These are phyloP conservation scores for Entomobrya multifasciata DNA, from an alignment of 2,888 invertebrate genomes.

Conservation along the genomic window DNA sequence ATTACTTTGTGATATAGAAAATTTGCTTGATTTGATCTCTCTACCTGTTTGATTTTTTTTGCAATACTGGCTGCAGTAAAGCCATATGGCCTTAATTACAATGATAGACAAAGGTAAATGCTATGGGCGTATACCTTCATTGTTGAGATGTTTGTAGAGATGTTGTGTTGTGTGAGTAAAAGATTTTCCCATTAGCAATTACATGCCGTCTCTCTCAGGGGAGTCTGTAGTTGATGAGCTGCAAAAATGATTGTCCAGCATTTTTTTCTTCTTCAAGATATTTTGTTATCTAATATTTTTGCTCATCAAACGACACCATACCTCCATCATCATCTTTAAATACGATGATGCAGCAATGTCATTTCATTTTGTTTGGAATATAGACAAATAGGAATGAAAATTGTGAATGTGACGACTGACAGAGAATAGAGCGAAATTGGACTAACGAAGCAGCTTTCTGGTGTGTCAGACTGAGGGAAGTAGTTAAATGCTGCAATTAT, in stretches of 20 bases:
- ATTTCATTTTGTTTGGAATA: not conserved
- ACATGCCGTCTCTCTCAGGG: slow-evolving; percentile 53
- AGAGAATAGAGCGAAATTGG: no score
- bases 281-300: no score
- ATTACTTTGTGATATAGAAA: not conserved
- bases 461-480: not conserved
- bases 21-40: not conserved
- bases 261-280: slow-evolving; percentile 51
- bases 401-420: no score
- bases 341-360: slow-evolving; percentile 57
- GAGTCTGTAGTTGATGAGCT: slow-evolving; percentile 55
- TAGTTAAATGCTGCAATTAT: not conserved
- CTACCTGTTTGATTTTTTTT: not conserved
- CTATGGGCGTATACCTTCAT: slow-evolving; percentile 68
- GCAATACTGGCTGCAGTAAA: not conserved
- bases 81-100: slow-evolving; percentile 66
- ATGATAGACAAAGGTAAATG: slow-evolving; percentile 57
- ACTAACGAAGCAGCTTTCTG: not conserved
- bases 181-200: slow-evolving; percentile 65
- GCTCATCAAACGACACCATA: no score
- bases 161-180: not conserved
- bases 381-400: no score
- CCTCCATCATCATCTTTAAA: slow-evolving; percentile 20
- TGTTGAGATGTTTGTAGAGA: slow-evolving; percentile 1
- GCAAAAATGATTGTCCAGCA: slow-evolving; percentile 72